A percentile compares a stretch with the other conserved stretches of the same genome.
phyloP scores from a whole-genome alignment of 2,113 vertebrate genomes.

The Azemiops feae region DNA sequence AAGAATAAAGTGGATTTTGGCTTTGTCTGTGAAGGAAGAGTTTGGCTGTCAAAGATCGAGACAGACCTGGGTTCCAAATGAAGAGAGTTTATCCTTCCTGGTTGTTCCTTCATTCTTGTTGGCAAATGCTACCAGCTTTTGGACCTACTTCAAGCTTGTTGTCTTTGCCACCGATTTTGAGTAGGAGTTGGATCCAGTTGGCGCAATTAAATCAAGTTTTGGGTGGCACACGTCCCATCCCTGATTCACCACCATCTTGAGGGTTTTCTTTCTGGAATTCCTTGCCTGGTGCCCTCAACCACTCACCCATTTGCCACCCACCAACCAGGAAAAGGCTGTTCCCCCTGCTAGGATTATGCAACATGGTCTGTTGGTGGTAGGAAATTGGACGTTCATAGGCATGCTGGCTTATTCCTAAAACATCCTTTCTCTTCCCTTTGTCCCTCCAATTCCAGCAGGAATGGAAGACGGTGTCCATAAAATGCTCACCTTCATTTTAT shows the following conservation, averaged over 20 bases:
- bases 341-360: neutral
- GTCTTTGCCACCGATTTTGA: slow-evolving; percentile 26
- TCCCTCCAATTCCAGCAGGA: neutral
- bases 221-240: slow-evolving; percentile 14
- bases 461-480: neutral
- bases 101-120: neutral
- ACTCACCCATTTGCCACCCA: slow-evolving; percentile 43
- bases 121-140: neutral
- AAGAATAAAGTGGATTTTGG: neutral
- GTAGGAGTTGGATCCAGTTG: neutral
- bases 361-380: neutral
- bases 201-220: neutral
- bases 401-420: neutral
- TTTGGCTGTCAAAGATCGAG: neutral
- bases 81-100: neutral
- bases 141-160: neutral
- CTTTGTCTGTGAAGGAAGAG: neutral
- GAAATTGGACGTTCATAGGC: neutral
- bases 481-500: neutral
- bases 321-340: slow-evolving; percentile 8
- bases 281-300: neutral
- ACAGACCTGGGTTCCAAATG: neutral
- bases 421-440: neutral
- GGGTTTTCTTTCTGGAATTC: slow-evolving; percentile 55
- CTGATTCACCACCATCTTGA: slow-evolving; percentile 45